These are phyloP conservation scores for Trogon melanurus DNA, from an alignment of 2,113 vertebrate genomes.

Conservation along the genomic window DNA sequence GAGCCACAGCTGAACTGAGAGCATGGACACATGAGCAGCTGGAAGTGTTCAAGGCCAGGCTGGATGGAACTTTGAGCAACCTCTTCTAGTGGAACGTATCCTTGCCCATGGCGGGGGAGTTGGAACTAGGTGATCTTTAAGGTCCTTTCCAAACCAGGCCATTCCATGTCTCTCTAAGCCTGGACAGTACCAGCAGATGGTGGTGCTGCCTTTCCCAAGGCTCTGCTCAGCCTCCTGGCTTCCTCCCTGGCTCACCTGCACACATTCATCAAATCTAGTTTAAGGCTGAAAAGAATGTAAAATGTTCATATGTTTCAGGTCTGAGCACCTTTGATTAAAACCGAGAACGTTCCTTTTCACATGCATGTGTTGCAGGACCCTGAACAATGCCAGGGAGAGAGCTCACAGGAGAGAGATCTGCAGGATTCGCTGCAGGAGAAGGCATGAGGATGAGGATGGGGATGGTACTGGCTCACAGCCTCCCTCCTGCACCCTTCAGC, in stretches of 20 bases:
- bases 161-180: neutral
- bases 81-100: no score
- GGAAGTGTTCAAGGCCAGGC: neutral
- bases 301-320: neutral
- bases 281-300: neutral
- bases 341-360: neutral
- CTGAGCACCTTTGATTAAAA: neutral
- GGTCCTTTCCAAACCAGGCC: no score
- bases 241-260: neutral
- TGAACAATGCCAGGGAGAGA: neutral
- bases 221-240: neutral
- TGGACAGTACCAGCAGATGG: neutral
- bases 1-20: neutral
- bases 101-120: no score
- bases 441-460: neutral
- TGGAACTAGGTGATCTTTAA: no score
- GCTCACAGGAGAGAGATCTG: neutral
- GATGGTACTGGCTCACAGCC: neutral
- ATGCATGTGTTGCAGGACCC: neutral
- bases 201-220: neutral
- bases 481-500: neutral
- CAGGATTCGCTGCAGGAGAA: neutral
- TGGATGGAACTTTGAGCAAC: no score
- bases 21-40: accelerated
- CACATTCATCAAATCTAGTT: neutral